phyloP scores from a whole-genome alignment of 2,888 invertebrate species.

The Platycheirus rosarum region DNA sequence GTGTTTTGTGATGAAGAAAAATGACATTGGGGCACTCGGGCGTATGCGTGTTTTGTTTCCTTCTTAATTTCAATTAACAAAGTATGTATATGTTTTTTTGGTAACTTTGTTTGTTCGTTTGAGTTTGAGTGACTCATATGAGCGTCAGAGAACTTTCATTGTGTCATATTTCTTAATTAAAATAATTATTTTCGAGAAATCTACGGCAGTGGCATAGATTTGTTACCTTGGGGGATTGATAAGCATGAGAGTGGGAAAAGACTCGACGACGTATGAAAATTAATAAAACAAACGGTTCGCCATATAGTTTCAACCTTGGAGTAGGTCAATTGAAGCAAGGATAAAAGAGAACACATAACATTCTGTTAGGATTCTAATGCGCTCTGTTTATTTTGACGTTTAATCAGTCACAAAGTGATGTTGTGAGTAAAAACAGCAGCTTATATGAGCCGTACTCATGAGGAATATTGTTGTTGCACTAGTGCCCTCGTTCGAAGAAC shows the following conservation, averaged over 20 bases:
- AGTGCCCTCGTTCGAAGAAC: constrained; percentile 11
- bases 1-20: constrained; percentile 9
- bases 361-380: constrained; percentile 17
- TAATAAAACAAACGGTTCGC: not conserved
- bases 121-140: constrained; percentile 14
- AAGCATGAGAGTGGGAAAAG: constrained; percentile 5
- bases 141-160: constrained; percentile 26
- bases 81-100: constrained; percentile 6
- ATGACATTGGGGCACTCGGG: constrained; percentile 15
- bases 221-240: constrained; percentile 48
- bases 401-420: constrained; percentile 33
- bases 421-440: constrained; percentile 2
- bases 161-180: constrained; percentile 66
- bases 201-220: constrained; percentile 30
- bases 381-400: constrained; percentile 44
- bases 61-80: constrained; percentile 45
- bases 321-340: constrained; percentile 49
- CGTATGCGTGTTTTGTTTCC: constrained; percentile 27
- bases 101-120: not conserved
- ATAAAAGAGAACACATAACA: not conserved
- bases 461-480: constrained; percentile 45
- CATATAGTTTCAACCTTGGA: constrained; percentile 44
- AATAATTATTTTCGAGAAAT: constrained; percentile 32
- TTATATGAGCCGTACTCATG: constrained; percentile 10
- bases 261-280: constrained; percentile 45